Evolutionary conservation across 2,797 vertebrate genomes (phyloP), one percentile per base, ranked within the genome.

Genomic region (Onychomys arenicola): DNA sequence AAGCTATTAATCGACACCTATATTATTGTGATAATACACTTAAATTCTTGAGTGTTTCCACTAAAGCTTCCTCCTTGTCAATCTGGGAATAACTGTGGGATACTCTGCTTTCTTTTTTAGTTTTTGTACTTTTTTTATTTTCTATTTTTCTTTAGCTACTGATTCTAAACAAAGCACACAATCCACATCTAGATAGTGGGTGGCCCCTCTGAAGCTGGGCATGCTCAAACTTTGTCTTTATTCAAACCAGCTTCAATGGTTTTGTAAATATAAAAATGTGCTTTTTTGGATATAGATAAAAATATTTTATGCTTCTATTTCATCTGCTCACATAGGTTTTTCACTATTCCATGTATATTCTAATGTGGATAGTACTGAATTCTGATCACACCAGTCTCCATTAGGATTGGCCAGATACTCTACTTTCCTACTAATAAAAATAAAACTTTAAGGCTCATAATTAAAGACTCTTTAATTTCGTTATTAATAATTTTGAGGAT

Each of bases 251-350:
- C 98, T 98, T 99, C 99, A 99, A 99, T 90, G 98, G 99, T 99
- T 99, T 99, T 81, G 98, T 99, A 99, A 99, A 99, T 99, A 99
- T 99, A 99, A 99, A 99, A 99, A 99, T 99, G 99, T 99, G 99
- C 99, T 99, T 99, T 99, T 99, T 99, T 99, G 99, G 99, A 99
- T 99, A 99, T 99, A 99, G 98, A 99, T 99, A 98, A 99, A 99
- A 99, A 99, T 99, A 99, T 99, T 99, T 99, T 99, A 99, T 99
- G 99, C 99, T 99, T 99, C 99, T 99, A 99, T 99, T 99, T 99
- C 98, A 98, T 99, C 98, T 99, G 99, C 99, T 99, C 98, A 98
- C 98, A 99, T 99, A 99, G 99, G 98, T 99, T 99, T 99, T 99
- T 99, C 98, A 99, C 99, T 98, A 99, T 98, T 98, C 96, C 98